A percentile compares a stretch with the other conserved stretches of the same genome.
Evolutionary conservation across 2,888 invertebrate genomes (phyloP).

Genomic region (Crioceris asparagi): DNA sequence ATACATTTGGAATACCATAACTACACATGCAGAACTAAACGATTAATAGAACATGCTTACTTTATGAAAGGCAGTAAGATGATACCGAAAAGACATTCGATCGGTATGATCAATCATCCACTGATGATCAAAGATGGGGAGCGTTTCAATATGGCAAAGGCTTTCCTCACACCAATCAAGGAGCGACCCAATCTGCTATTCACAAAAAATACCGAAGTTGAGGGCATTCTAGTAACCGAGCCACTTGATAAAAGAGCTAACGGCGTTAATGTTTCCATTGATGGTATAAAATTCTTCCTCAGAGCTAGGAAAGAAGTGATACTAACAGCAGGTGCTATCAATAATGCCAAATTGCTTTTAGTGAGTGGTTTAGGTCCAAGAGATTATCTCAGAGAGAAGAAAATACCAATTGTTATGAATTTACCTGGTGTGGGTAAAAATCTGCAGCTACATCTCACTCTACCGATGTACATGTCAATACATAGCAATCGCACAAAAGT

Average conservation of each 20-base stretch:
- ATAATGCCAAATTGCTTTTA: conserved; percentile 52
- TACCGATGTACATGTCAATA: conserved; percentile 20
- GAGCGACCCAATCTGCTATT: conserved; percentile 64
- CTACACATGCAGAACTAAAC: conserved; percentile 11
- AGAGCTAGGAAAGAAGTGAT: conserved; percentile 46
- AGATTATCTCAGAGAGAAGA: conserved; percentile 31
- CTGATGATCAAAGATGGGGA: conserved; percentile 17
- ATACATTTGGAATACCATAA: conserved; percentile 13
- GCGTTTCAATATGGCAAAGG: conserved; percentile 46
- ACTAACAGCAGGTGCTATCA: conserved; percentile 49
- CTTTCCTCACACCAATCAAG: conserved; percentile 66
- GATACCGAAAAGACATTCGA: conserved; percentile 29
- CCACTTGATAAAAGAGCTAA: conserved; percentile 41
- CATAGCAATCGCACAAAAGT: not conserved
- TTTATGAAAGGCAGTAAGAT: conserved; percentile 75
- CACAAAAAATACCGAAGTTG: conserved; percentile 60
- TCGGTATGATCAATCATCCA: conserved; percentile 16
- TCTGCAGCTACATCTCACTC: conserved; percentile 47
- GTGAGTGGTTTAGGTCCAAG: conserved; percentile 46
- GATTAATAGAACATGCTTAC: conserved; percentile 49
- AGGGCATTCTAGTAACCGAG: conserved; percentile 42
- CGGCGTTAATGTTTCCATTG: conserved; percentile 21
- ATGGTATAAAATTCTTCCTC: conserved; percentile 15
- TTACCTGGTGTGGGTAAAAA: conserved; percentile 21
- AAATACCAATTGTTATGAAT: conserved; percentile 23